Base-by-base conservation (phyloP, 2,888 invertebrate genomes). In the Fabriciana adippe region DNA sequence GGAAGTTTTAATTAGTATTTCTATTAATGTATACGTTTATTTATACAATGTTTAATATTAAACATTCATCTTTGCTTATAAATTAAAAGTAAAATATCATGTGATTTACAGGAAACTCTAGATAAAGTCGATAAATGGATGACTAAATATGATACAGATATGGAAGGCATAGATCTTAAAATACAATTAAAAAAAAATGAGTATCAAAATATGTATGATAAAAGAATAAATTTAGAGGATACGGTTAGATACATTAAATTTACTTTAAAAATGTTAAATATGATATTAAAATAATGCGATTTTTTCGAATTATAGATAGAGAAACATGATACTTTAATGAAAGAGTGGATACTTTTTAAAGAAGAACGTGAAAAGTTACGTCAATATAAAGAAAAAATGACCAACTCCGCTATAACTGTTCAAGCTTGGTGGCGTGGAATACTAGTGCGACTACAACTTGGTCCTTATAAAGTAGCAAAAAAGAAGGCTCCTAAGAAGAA, bases 361-460 rank as follows among this genome's bases (percentile, higher is more conserved):
- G 79, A 83, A 1, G 84, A 81, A 18, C 86, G 92, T 0, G 89
- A 88, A 68, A 81, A 77, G 55, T 82, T 78, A 1, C 81, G 87
- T 0, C 68, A 54, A 4, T 89, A 90, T 70, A 72, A 76, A 0
- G 80, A 84, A 55, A 85, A 81, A 73, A 91, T 91, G 90, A 78
- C 71, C 4, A 82, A 78, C 0, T 84, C 88, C 0, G 91, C 92
- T 0, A 75, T 83, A 4, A 77, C 73, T 1, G 87, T 90, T 50
- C 92, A 92, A 70, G 86, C 90, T 13, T 92, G 92, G 92, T 92
- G 92, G 92, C 84, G 92, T 15, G 92, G 92, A 0, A 61, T 91
- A 21, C 79, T 91, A 3, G 92, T 91, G 0, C 83, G 92, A 2
- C 78, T 77, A n/a, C 78, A 86, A 55, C 81, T 92, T 0, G 92